Percentiles rank a stretch among this genome's conserved stretches.
Conservation (phyloP, 2,113 vertebrate species). For the Hyperoodon ampullatus region DNA sequence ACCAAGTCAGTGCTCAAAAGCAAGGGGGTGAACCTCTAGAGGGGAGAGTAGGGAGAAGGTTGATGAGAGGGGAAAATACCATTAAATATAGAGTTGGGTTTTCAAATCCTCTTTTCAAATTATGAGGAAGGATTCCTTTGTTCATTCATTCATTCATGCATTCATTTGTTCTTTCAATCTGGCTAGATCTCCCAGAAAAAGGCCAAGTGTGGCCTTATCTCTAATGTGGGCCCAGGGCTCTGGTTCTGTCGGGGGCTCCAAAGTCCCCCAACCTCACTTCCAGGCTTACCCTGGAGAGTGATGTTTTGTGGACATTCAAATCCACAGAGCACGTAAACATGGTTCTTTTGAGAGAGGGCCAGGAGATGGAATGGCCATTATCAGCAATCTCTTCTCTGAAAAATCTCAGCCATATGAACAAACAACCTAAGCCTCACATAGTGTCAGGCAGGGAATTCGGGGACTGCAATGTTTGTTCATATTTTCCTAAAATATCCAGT, state of each 20-base stretch:
- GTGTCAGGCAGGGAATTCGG: neutral
- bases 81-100: neutral
- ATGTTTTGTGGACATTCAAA: neutral
- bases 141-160: neutral
- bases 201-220: neutral
- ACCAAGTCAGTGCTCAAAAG: neutral
- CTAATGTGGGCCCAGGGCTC: neutral
- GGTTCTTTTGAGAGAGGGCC: neutral
- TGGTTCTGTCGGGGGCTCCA: neutral
- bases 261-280: neutral
- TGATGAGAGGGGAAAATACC: neutral
- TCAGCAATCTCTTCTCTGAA: neutral
- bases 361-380: neutral
- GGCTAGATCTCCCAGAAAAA: neutral
- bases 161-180: neutral
- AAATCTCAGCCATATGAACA: conserved; percentile 17
- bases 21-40: neutral
- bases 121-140: neutral
- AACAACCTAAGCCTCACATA: neutral
- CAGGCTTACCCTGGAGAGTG: neutral
- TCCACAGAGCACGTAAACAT: neutral
- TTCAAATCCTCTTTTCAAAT: neutral
- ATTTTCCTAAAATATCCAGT: conserved; percentile 78
- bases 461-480: conserved; percentile 69
- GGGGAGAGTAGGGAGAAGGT: neutral